These are phyloP conservation scores for Drosophila nr. medialis DNA, from an alignment of 2,888 invertebrate species.

Conservation along the genomic window DNA sequence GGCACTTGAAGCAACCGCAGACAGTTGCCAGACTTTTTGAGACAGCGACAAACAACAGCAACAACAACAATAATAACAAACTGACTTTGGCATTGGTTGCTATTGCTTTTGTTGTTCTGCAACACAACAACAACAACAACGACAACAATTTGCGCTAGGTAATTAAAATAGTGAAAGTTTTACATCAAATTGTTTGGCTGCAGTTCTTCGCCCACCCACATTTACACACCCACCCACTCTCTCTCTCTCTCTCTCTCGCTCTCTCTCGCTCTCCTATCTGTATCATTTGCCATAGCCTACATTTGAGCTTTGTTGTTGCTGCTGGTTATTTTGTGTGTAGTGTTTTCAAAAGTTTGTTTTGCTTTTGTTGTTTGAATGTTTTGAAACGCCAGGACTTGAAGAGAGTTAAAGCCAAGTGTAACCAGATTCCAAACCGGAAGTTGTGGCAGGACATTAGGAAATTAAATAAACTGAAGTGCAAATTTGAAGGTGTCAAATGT, in stretches of 20 bases:
- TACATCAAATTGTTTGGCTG: slow-evolving; percentile 39
- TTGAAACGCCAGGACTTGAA: slow-evolving; percentile 12
- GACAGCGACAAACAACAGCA: slow-evolving; percentile 43
- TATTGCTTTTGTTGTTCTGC: slow-evolving; percentile 15
- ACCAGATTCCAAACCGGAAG: slow-evolving; percentile 4
- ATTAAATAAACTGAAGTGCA: too few relatives aligned
- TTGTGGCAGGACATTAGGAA: background rate
- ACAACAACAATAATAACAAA: slow-evolving; percentile 36
- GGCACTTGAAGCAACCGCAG: slow-evolving; percentile 67
- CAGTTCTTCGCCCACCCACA: background rate
- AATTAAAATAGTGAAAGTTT: slow-evolving; percentile 80
- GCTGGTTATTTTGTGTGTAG: slow-evolving; percentile 4
- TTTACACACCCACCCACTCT: background rate
- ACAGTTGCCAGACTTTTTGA: slow-evolving; percentile 73
- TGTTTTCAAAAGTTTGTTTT: slow-evolving; percentile 37
- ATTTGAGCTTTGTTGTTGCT: slow-evolving; percentile 60
- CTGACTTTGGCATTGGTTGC: slow-evolving; percentile 43
- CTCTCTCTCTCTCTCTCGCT: background rate
- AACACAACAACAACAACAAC: slow-evolving; percentile 30
- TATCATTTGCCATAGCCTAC: slow-evolving; percentile 67
- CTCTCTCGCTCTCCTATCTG: background rate
- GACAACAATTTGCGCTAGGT: slow-evolving; percentile 49
- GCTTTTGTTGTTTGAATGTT: slow-evolving; percentile 24
- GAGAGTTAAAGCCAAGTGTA: slow-evolving; percentile 21
- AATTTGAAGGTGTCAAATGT: background rate